phyloP scores from a whole-genome alignment of 2,113 vertebrate species.

The Oncorhynchus gorbuscha region DNA sequence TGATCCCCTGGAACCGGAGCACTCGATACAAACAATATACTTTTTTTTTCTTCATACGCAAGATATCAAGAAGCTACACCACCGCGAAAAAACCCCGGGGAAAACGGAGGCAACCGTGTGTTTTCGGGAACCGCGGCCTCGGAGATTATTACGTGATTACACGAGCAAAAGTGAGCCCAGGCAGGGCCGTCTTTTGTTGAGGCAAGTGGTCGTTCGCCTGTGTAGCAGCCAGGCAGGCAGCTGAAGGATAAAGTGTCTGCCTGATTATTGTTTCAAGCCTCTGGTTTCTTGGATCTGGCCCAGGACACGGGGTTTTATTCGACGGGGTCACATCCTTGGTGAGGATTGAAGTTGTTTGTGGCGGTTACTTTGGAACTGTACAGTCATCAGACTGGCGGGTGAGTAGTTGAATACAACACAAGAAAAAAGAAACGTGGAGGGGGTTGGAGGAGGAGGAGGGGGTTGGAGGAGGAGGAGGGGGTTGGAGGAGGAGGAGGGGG shows the following conservation, averaged over 20 bases:
- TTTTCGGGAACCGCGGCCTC: slow-evolving; percentile 33
- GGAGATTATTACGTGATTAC: slow-evolving; percentile 54
- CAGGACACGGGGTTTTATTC: slow-evolving; percentile 51
- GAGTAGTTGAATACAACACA: slow-evolving; percentile 59
- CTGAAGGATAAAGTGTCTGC: slow-evolving; percentile 56
- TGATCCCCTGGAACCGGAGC: slow-evolving; percentile 65
- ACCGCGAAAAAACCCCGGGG: slow-evolving; percentile 34
- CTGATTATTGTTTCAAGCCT: slow-evolving; percentile 36
- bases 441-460: no score
- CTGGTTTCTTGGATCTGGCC: slow-evolving; percentile 64
- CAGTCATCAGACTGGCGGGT: slow-evolving; percentile 80
- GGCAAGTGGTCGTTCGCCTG: slow-evolving; percentile 70
- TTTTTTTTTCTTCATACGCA: slow-evolving; percentile 30
- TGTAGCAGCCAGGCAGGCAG: slow-evolving; percentile 14
- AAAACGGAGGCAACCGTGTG: slow-evolving; percentile 36
- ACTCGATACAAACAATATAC: slow-evolving; percentile 45
- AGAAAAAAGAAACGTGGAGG: slow-evolving; percentile 21
- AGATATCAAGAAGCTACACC: slow-evolving; percentile 47
- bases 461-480: not conserved
- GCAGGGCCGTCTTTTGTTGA: slow-evolving; percentile 84
- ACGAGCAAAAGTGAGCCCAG: slow-evolving; percentile 65
- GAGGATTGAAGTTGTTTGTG: slow-evolving; percentile 71
- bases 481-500: no score
- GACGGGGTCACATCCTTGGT: slow-evolving; percentile 65
- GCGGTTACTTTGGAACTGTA: slow-evolving; percentile 66